Base-by-base conservation (phyloP, 1,140 invertebrate species). In the Lineus longissimus region DNA sequence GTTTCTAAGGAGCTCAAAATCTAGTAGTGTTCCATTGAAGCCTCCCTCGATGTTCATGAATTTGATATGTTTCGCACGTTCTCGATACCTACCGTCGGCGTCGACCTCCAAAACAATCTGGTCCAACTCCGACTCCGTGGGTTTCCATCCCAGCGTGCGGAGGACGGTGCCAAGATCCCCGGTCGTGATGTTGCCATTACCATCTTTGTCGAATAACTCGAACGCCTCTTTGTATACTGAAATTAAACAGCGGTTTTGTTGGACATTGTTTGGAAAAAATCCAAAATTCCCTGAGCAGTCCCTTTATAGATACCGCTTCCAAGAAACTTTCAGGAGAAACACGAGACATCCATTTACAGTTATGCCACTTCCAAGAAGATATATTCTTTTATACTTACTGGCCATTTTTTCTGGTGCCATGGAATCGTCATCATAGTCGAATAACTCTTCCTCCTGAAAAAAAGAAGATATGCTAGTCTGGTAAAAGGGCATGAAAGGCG, bases 41-140 rank as follows among this genome's bases (percentile, higher is more conserved):
- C 13, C 11, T 15, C 30, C 17, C 9, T 11, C 6, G n/a, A 55
- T 13, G 23, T 27, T 11, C 11, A 55, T 55, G 2, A n/a, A 55
- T 19, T 23, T 55, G 25, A 55, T 7, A n/a, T 55, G 25, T 55
- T 23, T 6, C n/a, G 51, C 2, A 29, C 2, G 15, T 55, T 9
- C 23, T 55, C 30, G n/a, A 55, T 33, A 40, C 65, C 55, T 55
- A 68, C 66, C 47, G 25, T 51, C 51, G 30, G 41, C 55, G 31
- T 64, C 55, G n/a, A 68, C 63, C 17, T 68, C 66, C n/a, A 57
- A 57, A 25, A 65, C 43, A 30, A 68, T 68, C 22, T 68, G 62
- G 43, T 68, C 61, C 11, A 68, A 58, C 55, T 65, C 57, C 17
- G 57, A 47, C 33, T 68, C 66, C 4, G 63, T 68, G 17, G 66